phyloP scores from a whole-genome alignment of 2,113 vertebrate genomes.

The Zosterops pallidus region DNA sequence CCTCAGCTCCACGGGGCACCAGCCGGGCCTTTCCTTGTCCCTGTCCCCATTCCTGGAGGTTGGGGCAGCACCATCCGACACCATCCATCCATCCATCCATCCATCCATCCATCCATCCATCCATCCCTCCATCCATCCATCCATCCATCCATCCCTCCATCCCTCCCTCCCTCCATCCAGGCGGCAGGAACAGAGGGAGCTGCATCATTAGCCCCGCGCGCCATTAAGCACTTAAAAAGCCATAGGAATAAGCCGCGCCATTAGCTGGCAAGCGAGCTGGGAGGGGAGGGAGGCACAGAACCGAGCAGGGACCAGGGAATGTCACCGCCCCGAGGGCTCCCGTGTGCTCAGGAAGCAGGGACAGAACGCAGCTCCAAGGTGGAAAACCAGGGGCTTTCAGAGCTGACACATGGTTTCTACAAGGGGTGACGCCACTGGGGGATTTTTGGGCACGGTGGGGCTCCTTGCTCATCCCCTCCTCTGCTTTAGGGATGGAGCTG shows the following conservation, averaged over 20 bases:
- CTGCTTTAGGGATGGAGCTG: background rate
- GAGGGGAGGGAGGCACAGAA: background rate
- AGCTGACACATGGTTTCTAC: background rate
- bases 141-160: background rate
- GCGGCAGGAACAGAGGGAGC: constrained; percentile 2
- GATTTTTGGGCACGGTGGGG: background rate
- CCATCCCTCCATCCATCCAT: background rate
- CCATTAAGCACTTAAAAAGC: constrained; percentile 68
- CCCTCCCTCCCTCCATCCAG: background rate
- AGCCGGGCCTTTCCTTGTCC: background rate
- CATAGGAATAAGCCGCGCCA: constrained; percentile 52
- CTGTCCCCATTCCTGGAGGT: background rate
- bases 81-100: background rate
- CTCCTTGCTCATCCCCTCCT: fast-evolving
- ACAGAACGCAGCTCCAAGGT: background rate
- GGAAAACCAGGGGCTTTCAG: constrained; percentile 56
- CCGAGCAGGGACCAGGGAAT: fast-evolving
- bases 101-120: background rate
- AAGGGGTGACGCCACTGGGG: background rate
- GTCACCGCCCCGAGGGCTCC: background rate
- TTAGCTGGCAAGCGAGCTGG: constrained; percentile 38
- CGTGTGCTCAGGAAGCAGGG: fast-evolving
- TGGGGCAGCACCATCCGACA: background rate
- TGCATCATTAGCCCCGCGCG: constrained; percentile 34
- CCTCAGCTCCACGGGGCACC: background rate